Evolutionary conservation across 1,140 invertebrate genomes (phyloP).

Genomic region (Atta texana): DNA sequence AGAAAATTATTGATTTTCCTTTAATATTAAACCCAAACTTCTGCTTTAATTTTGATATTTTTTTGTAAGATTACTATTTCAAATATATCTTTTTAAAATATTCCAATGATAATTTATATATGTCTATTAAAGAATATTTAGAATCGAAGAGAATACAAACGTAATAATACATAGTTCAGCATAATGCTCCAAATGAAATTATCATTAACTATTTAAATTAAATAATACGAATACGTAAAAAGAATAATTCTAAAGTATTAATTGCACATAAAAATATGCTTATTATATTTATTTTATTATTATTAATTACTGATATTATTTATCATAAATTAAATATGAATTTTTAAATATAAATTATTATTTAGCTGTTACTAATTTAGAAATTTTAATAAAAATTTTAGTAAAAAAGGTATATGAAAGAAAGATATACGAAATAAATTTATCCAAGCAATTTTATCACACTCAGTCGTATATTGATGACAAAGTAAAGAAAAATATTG

Average conservation of each 20-base stretch:
- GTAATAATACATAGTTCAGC: neutral
- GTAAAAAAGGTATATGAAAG: neutral
- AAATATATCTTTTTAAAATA: neutral
- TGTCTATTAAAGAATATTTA: conserved; percentile 1
- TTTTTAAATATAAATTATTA: neutral
- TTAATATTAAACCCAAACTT: neutral
- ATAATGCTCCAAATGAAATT: neutral
- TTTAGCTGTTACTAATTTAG: neutral
- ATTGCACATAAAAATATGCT: neutral
- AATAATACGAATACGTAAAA: neutral
- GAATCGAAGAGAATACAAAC: neutral
- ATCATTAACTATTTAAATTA: neutral
- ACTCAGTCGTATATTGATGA: neutral
- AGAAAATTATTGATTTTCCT: neutral
- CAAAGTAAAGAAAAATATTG: neutral
- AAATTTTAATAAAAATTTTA: conserved; percentile 15
- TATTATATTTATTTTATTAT: neutral
- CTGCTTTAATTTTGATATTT: neutral
- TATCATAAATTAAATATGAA: neutral
- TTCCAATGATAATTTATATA: neutral
- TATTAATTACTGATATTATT: neutral
- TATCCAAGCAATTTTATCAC: neutral
- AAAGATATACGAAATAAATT: neutral
- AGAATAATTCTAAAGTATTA: conserved; percentile 25
- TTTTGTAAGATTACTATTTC: neutral